Conservation (phyloP, 2,888 invertebrate genomes). For the Dermolepida albohirtum region DNA sequence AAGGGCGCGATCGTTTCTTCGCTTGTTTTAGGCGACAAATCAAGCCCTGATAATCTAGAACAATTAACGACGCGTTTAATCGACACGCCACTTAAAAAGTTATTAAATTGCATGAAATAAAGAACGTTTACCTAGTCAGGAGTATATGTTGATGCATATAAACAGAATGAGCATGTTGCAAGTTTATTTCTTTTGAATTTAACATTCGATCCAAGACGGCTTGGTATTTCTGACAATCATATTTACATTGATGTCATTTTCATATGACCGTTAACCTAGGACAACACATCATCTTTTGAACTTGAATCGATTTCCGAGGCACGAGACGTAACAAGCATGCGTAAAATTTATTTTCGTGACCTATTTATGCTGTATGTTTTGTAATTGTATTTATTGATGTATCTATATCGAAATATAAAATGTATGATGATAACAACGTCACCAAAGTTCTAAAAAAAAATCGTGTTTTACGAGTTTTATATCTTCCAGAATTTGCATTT, state of each 20-base stretch:
- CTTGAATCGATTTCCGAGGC: constrained; percentile 33
- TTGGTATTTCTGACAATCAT: constrained; percentile 32
- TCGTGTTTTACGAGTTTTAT: too few relatives aligned
- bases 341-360: constrained; percentile 12
- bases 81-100: neutral
- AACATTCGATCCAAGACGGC: constrained; percentile 54
- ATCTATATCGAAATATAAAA: too few relatives aligned
- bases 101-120: constrained; percentile 6
- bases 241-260: constrained; percentile 6
- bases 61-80: neutral
- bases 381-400: too few relatives aligned
- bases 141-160: constrained; percentile 66
- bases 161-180: constrained; percentile 59
- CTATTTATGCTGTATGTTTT: constrained; percentile 22
- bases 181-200: constrained; percentile 55
- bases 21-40: constrained; percentile 41
- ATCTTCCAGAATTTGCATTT: too few relatives aligned
- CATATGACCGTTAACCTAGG: constrained; percentile 47
- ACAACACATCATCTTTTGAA: constrained; percentile 48
- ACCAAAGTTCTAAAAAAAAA: too few relatives aligned
- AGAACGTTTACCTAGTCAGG: constrained; percentile 60
- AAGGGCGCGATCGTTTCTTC: constrained; percentile 56
- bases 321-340: constrained; percentile 14
- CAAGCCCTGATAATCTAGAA: constrained; percentile 48
- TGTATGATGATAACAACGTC: too few relatives aligned